These are phyloP conservation scores for Beroe forskalii DNA, from an alignment of 37 sponge, comb jelly and placozoan species.

Conservation along the genomic window DNA sequence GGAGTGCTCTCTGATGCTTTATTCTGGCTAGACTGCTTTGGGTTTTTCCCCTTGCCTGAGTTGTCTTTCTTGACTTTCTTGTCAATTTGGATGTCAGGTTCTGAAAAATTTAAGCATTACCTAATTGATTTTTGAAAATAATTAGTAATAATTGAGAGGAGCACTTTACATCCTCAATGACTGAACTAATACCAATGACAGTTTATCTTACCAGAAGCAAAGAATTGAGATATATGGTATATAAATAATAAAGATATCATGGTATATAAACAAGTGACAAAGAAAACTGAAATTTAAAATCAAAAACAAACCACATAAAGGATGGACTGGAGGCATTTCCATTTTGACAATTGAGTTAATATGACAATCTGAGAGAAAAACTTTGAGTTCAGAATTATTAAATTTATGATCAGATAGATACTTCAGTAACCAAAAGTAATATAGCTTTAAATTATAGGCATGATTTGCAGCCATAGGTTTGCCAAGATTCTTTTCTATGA, in stretches of 20 bases:
- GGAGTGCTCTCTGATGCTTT: background rate
- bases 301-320: constrained; percentile 35
- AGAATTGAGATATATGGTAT: no score
- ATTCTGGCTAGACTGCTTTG: background rate
- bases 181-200: no score
- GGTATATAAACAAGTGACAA: no score
- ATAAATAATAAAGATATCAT: no score
- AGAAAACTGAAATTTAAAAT: no score
- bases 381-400: background rate
- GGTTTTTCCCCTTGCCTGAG: background rate
- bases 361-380: background rate
- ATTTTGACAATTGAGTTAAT: background rate
- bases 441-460: constrained; percentile 10
- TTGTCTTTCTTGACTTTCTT: background rate
- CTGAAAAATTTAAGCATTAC: no score
- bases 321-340: background rate
- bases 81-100: background rate
- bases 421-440: background rate
- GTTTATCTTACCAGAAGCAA: no score
- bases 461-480: background rate
- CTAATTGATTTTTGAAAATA: no score
- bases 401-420: background rate
- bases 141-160: no score
- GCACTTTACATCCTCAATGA: no score
- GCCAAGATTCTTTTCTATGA: constrained; percentile 57